Percentiles rank a stretch among this genome's conserved stretches.
These are phyloP conservation scores for Dicyrtoma fusca DNA, from an alignment of 2,888 invertebrate genomes.

Conservation along the genomic window DNA sequence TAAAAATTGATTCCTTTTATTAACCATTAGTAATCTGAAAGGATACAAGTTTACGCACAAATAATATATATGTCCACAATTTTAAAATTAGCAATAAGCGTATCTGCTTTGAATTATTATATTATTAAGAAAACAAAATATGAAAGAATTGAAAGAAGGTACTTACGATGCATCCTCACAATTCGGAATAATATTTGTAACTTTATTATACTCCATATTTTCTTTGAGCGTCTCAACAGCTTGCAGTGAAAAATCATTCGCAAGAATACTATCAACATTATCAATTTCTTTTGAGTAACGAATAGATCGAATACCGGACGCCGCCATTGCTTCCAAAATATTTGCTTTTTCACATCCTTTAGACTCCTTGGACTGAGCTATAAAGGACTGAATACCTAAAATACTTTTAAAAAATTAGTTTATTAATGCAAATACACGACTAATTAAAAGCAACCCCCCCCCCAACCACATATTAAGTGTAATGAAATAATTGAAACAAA, in stretches of 20 bases:
- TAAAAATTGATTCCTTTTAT: conserved; percentile 64
- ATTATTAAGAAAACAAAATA: too few relatives aligned
- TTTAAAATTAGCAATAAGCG: not conserved
- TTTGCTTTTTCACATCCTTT: not conserved
- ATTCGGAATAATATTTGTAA: conserved; percentile 74
- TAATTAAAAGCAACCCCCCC: not conserved
- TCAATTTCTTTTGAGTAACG: conserved; percentile 94
- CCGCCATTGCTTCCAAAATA: conserved; percentile 67
- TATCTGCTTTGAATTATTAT: too few relatives aligned
- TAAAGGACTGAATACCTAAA: conserved; percentile 48
- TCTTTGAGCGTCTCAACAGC: conserved; percentile 84
- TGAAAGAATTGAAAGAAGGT: not conserved
- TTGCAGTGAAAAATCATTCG: conserved; percentile 83
- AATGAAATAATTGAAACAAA: not conserved
- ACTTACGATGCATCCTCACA: conserved; percentile 86
- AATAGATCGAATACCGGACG: conserved; percentile 92
- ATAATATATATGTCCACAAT: conserved; percentile 1
- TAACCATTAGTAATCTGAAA: conserved; percentile 83
- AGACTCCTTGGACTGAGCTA: conserved; percentile 25
- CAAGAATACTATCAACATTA: conserved; percentile 77
- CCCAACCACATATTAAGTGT: not conserved
- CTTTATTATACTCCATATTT: conserved; percentile 77
- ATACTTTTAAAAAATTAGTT: conserved; percentile 39
- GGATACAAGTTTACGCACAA: conserved; percentile 52
- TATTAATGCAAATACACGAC: not conserved